These are phyloP conservation scores for Eupithecia vulgata DNA, from an alignment of 2,888 invertebrate genomes.

Conservation along the genomic window DNA sequence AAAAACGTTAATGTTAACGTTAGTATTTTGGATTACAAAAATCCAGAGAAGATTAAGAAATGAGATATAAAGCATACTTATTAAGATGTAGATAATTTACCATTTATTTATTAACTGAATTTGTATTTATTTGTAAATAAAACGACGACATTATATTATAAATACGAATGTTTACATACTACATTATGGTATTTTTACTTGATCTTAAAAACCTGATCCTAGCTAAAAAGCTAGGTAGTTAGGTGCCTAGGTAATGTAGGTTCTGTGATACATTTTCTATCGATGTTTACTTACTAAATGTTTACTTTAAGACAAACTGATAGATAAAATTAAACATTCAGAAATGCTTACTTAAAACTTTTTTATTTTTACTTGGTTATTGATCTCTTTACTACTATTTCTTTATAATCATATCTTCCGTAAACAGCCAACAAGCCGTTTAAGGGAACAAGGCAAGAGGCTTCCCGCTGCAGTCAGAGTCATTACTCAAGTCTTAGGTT, in stretches of 20 bases:
- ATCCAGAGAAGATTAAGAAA: slow-evolving; percentile 83
- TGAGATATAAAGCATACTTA: slow-evolving; percentile 83
- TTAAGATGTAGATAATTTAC: slow-evolving; percentile 85
- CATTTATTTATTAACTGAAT: slow-evolving; percentile 85
- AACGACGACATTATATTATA: slow-evolving; percentile 83
- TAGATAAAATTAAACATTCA: slow-evolving; percentile 14
- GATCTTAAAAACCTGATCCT: slow-evolving; percentile 36
- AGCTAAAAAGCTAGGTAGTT: slow-evolving; percentile 12
- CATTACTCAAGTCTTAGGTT: not conserved
- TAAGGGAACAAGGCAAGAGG: not conserved
- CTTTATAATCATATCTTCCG: not conserved
- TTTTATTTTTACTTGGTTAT: slow-evolving; percentile 15
- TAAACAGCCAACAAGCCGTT: not conserved
- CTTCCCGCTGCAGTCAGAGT: not conserved
- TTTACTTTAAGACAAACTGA: slow-evolving; percentile 15
- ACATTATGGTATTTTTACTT: slow-evolving; percentile 79
- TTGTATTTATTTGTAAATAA: slow-evolving; percentile 85
- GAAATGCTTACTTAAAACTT: slow-evolving; percentile 15
- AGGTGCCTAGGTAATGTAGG: slow-evolving; percentile 13
- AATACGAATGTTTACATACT: slow-evolving; percentile 82
- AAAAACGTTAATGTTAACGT: slow-evolving; percentile 78
- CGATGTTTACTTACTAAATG: slow-evolving; percentile 15
- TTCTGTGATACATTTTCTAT: slow-evolving; percentile 17
- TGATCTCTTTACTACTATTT: not conserved
- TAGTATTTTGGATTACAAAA: slow-evolving; percentile 82